Evolutionary conservation across 2,888 invertebrate genomes (phyloP), one percentile per base, ranked within the genome.

Genomic region (Cheilosia impressa): DNA sequence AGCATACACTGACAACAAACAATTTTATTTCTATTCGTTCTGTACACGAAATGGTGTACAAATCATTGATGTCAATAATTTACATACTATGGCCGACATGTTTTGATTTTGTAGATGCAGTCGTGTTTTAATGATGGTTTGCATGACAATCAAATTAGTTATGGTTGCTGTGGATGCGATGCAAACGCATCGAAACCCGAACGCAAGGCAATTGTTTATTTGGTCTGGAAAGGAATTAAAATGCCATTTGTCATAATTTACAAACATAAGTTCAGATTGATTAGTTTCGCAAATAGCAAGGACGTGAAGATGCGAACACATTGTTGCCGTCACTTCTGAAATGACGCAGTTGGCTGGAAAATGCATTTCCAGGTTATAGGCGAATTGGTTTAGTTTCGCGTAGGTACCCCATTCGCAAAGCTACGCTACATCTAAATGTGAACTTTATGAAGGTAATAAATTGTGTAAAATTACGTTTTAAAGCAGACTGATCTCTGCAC

Each of bases 1-100:
- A 79, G 73, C 55, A 22, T 62, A 63, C 45, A 45, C 31, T 38
- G 55, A 52, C 62, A 31, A 58, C 62, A 66, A 34, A 76, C 58
- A 60, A 31, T 27, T 45, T 62, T 15, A 27, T 63, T 60, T 60
- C 47, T 13, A 41, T 47, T 53, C 22, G 5, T 45, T 15, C 19
- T 53, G 43, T 31, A 24, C 31, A 19, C 73, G 41, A 31, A 50
- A 72, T 55, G 41, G 60, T 31, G 68, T 83, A 24, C 17, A 65
- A 65, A 50, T 38, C 38, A 38, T 50, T 43, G 63, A 34, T n/a
- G n/a, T 31, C 47, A 75, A 75, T 58, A 52, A 66, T 50, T 75
- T 75, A 38, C 38, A 38, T 13, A 57, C 27, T 22, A 24, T 27
- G 13, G 24, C 27, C 24, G 5, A 6, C 22, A 24, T 4, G 52